These are phyloP conservation scores for Acromyrmex heyeri DNA, from an alignment of 1,140 invertebrate genomes.

Conservation along the genomic window DNA sequence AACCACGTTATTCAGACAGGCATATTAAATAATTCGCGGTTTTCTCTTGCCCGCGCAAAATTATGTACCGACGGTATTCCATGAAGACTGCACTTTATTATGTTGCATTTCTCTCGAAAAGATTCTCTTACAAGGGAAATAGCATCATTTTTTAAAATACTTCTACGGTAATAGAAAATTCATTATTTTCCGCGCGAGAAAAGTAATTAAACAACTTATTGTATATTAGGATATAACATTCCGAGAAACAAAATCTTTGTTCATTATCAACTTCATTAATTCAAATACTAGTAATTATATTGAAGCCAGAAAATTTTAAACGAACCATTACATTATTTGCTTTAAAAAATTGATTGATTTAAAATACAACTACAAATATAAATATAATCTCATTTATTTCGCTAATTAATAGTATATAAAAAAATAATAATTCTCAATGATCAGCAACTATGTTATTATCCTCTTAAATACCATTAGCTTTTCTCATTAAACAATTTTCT, in stretches of 20 bases:
- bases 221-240: not conserved
- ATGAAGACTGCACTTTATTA: conserved; percentile 49
- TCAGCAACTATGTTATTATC: not conserved
- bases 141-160: conserved; percentile 13
- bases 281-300: conserved; percentile 23
- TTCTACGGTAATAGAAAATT: conserved; percentile 26
- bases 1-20: conserved; percentile 21
- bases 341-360: conserved; percentile 25
- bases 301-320: not conserved
- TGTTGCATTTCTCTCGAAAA: conserved; percentile 46
- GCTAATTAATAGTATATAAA: conserved; percentile 7
- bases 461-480: not conserved
- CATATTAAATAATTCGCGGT: conserved; percentile 56
- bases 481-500: not conserved
- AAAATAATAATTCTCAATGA: not conserved
- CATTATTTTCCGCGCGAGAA: not conserved
- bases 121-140: conserved; percentile 24
- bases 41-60: conserved; percentile 20
- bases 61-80: conserved; percentile 39
- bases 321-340: not conserved
- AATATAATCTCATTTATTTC: not conserved
- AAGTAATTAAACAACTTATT: not conserved
- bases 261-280: conserved; percentile 14
- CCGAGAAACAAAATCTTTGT: not conserved
- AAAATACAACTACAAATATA: not conserved